Base-by-base conservation (phyloP, 1,140 invertebrate genomes). In the Aphelinus atriplicis region DNA sequence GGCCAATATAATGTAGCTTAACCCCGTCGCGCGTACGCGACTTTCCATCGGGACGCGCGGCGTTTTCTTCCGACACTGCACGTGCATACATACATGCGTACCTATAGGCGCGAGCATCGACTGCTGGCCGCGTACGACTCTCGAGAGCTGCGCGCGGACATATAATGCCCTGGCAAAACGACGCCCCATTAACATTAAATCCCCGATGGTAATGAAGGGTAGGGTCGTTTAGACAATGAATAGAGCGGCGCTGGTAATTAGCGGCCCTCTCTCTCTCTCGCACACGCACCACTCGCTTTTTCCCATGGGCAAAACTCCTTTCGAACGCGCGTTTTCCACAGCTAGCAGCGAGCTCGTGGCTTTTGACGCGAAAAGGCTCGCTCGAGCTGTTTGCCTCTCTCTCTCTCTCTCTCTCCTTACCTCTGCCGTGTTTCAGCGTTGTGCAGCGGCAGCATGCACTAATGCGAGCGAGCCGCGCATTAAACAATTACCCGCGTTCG, bases 141-240 rank as follows among this genome's bases (percentile, higher is more conserved):
- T 7, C 5, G 61, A 2, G 61, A n/a, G 63, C 63, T 65, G 62
- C 46, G 45, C 46, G 58, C 58, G 45, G 7, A 57, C 51, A 58
- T 66, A 64, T 57, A 66, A 51, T 64, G 72, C 66, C n/a, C 67
- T 26, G 7, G 73, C 73, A 75, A 75, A 75, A 75, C 73, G 67
- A 75, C 75, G 68, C 10, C 10, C 75, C 69, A 76, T 76, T 71
- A 76, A 72, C 69, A 76, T 76, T 76, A 76, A 76, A 76, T 76
- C 75, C 69, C 64, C 64, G 75, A 76, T 76, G 75, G 75, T 76
- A 76, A 76, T 76, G 69, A 76, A 76, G 75, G 69, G 45, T 61
- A 72, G 75, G 69, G 63, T 76, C 69, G 75, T 76, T 76, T 72
- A 71, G 69, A 71, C 69, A 71, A 76, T 71, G 75, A 76, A 75